Evolutionary conservation across 1,140 invertebrate species (phyloP).

Genomic region (Elysia chlorotica): DNA sequence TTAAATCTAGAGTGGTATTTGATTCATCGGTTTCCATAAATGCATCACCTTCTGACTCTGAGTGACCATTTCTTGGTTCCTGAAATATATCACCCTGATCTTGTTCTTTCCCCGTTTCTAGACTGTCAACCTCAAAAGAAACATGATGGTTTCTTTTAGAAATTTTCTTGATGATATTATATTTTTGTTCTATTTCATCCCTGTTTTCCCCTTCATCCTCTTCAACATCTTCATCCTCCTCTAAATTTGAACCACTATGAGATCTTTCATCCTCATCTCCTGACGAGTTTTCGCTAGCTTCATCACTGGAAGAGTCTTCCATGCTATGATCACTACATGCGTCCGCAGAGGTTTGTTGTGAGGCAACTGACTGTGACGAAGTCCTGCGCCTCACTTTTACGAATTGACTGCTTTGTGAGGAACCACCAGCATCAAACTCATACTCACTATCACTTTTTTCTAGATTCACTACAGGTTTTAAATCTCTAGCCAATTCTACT

Average conservation of each 20-base stretch:
- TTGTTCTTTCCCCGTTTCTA: neutral
- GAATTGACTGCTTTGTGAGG: neutral
- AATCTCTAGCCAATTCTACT: neutral
- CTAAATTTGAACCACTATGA: no score
- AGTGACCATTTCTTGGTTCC: no score
- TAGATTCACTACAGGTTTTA: slow-evolving; percentile 16
- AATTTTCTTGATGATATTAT: neutral
- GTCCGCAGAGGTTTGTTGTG: slow-evolving; percentile 11
- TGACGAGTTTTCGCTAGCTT: neutral
- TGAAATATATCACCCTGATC: neutral
- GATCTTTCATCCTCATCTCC: neutral
- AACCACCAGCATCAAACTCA: slow-evolving; percentile 1
- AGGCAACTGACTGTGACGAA: slow-evolving; percentile 1
- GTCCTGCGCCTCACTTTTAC: slow-evolving; percentile 11
- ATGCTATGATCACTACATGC: neutral
- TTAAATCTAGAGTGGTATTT: no score
- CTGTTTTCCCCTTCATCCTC: slow-evolving; percentile 1
- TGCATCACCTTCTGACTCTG: neutral
- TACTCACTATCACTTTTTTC: slow-evolving; percentile 23
- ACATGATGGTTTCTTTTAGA: neutral
- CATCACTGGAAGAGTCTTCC: neutral
- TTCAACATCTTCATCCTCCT: slow-evolving; percentile 6
- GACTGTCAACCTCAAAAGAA: slow-evolving; percentile 4
- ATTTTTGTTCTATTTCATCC: no score
- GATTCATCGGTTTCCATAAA: slow-evolving; percentile 1